Conservation (phyloP, 2,888 invertebrate species). For the Caenorhabditis japonica region DNA sequence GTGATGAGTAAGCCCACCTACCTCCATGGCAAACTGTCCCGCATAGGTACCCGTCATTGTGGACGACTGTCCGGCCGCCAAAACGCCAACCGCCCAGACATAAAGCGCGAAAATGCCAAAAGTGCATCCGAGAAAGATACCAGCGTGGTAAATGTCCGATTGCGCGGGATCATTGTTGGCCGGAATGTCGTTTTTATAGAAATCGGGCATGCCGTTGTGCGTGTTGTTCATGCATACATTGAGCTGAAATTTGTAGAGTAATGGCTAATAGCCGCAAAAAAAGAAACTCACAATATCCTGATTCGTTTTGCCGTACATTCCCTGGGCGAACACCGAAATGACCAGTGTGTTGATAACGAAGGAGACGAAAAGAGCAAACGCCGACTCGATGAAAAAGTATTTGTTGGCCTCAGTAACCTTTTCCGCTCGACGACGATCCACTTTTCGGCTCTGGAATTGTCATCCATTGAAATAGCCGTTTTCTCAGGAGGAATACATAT, state of each 20-base stretch:
- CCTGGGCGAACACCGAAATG: slow-evolving; percentile 88
- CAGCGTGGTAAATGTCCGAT: slow-evolving; percentile 74
- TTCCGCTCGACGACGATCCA: slow-evolving; percentile 84
- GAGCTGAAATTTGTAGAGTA: slow-evolving; percentile 28
- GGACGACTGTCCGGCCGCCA: slow-evolving; percentile 80
- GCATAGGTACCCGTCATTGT: slow-evolving; percentile 80
- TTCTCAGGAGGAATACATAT: too few relatives aligned
- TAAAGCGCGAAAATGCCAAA: slow-evolving; percentile 80
- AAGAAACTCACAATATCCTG: slow-evolving; percentile 66
- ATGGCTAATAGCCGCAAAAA: too few relatives aligned
- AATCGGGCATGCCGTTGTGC: slow-evolving; percentile 68
- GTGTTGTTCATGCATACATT: slow-evolving; percentile 57
- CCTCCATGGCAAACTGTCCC: slow-evolving; percentile 81
- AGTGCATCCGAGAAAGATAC: slow-evolving; percentile 79
- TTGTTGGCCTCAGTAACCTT: slow-evolving; percentile 88
- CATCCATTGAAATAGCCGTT: too few relatives aligned
- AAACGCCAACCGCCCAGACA: slow-evolving; percentile 81
- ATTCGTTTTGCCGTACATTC: slow-evolving; percentile 85
- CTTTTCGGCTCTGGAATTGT: slow-evolving; percentile 83
- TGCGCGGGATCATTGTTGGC: slow-evolving; percentile 61
- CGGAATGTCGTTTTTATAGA: slow-evolving; percentile 68
- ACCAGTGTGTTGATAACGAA: slow-evolving; percentile 91
- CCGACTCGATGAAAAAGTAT: slow-evolving; percentile 87
- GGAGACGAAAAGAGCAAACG: slow-evolving; percentile 86
- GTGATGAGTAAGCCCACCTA: too few relatives aligned